Base-by-base conservation (phyloP, 1,140 invertebrate genomes). In the Diorhabda carinulata region DNA sequence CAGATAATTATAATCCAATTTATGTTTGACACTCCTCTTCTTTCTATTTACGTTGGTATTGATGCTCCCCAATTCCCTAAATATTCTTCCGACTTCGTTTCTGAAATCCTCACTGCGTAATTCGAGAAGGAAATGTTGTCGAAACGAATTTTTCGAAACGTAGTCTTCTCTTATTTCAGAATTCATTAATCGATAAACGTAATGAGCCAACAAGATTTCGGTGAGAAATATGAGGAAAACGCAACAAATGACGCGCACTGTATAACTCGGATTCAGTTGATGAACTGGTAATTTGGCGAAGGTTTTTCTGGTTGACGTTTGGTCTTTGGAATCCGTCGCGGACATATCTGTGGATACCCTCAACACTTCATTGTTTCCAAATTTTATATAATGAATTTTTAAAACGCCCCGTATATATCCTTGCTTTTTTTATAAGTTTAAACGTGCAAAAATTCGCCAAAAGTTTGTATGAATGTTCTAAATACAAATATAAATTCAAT, bases 131-230 rank as follows among this genome's bases (percentile, higher is more conserved):
- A 79, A 79, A 63, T 73, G 69, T 25, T 74, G 71, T 5, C 70
- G 68, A 58, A 81, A 76, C 3, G 78, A 73, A 7, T 68, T 52
- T 72, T 76, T 79, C 7, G 64, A 52, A 9, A 80, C 60, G 47
- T 76, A 80, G 41, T 80, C 76, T 3, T 73, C 71, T 3, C 77
- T 76, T 42, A 80, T 73, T 57, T 81, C 79, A 6, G 74, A 74
- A 52, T 75, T 78, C 60, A 80, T 80, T 6, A 78, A 56, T 69
- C 78, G 72, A 63, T 80, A 80, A 3, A 81, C 70, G 69, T 81
- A 81, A 69, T 80, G 79, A 5, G 79, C 77, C 45, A 81, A 68
- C 67, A 74, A 80, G 47, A 81, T 74, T 73, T 81, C 79, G 2
- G 76, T 79, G 9, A 80, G 62, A 61, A 79, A 80, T 64, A 81